phyloP scores from a whole-genome alignment of 2,113 vertebrate species.

The Procavia capensis region DNA sequence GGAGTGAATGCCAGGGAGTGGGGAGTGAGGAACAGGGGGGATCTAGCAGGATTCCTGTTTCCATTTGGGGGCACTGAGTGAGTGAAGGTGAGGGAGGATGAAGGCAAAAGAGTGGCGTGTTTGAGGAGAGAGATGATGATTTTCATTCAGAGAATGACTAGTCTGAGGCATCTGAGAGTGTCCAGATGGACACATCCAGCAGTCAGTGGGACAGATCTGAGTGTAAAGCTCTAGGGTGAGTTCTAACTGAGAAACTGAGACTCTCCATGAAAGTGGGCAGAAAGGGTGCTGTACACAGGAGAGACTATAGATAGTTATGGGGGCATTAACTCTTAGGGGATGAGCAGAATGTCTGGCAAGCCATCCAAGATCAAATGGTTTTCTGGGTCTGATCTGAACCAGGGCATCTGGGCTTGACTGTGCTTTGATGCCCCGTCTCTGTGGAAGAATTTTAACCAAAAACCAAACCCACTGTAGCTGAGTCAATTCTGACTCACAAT shows the following conservation, averaged over 20 bases:
- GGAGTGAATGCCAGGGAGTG: neutral
- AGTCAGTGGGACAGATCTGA: neutral
- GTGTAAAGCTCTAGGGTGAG: neutral
- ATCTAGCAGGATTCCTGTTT: neutral
- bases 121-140: neutral
- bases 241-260: neutral
- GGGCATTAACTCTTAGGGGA: neutral
- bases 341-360: neutral
- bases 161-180: neutral
- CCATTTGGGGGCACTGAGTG: neutral
- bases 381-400: neutral
- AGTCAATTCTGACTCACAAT: too few relatives aligned
- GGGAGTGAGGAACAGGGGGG: neutral
- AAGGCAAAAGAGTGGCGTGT: neutral
- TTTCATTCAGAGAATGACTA: neutral
- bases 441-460: neutral
- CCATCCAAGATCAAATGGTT: neutral
- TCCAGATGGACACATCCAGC: neutral
- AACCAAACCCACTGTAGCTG: too few relatives aligned
- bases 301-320: neutral
- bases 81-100: neutral
- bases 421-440: neutral
- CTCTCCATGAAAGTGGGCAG: neutral
- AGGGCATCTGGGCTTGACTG: neutral
- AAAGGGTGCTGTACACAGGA: accelerated